phyloP scores from a whole-genome alignment of 2,113 vertebrate genomes.

The Dicerorhinus sumatrensis region DNA sequence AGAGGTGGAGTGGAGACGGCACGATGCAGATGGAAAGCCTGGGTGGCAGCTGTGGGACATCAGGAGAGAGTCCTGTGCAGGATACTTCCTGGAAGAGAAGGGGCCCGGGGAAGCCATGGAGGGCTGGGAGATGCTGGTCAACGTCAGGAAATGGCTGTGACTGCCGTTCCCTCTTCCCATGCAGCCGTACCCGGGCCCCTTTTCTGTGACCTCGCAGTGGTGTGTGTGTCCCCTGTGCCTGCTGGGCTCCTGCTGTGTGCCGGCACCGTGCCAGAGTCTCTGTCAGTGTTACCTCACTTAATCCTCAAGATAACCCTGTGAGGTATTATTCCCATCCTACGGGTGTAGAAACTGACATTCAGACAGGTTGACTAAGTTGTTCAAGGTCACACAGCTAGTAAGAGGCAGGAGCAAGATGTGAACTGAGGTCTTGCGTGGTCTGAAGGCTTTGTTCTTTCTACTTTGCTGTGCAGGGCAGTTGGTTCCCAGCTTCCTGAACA shows the following conservation, averaged over 20 bases:
- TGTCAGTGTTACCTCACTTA: neutral
- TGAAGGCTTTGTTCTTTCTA: neutral
- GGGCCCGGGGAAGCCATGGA: neutral
- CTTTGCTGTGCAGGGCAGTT: neutral
- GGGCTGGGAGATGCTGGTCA: neutral
- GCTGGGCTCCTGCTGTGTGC: neutral
- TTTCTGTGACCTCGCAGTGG: neutral
- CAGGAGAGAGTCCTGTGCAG: neutral
- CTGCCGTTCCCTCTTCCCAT: neutral
- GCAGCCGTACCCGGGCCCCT: neutral
- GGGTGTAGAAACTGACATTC: neutral
- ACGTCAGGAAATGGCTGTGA: neutral
- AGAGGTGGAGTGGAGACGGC: too few relatives aligned
- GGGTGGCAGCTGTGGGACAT: neutral
- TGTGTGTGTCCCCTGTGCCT: neutral
- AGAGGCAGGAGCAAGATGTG: neutral
- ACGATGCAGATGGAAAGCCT: rapidly evolving
- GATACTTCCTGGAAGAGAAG: neutral
- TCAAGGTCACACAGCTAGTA: slow-evolving; percentile 5
- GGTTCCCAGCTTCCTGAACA: neutral
- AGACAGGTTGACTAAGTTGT: neutral
- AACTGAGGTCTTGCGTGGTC: neutral
- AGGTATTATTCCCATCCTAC: neutral
- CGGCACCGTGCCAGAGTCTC: neutral
- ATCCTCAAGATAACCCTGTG: neutral